Evolutionary conservation across 1,140 invertebrate species (phyloP), one percentile per base, ranked within the genome.

Genomic region (Rhizoglyphus robini): DNA sequence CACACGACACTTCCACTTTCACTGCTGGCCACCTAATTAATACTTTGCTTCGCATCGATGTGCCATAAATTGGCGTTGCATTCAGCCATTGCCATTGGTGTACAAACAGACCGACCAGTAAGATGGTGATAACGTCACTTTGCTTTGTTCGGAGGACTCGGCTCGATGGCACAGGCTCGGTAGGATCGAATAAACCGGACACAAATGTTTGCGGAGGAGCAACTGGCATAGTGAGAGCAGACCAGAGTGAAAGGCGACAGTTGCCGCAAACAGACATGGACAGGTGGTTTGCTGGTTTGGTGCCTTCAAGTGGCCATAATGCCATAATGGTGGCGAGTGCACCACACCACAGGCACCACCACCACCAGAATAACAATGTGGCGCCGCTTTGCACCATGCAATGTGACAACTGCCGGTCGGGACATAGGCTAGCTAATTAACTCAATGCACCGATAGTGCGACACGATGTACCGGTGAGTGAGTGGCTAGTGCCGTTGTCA

Each of bases 231-330:
- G 31, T 11, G 23, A 8, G 51, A 15, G 23, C 41, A 46, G 41
- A n/a, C n/a, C n/a, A 27, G 51, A 54, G 23, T 15, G 23, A 32
- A 25, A 20, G 51, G 51, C 51, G 51, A 54, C 51, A 54, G 41
- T 46, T 46, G 41, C 41, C 15, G 41, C 41, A 54, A 54, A 54
- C 15, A 54, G 23, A 32, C 51, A 54, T 23, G 51, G 51, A 54
- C 51, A 54, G 51, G 51, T 54, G 51, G 51, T 54, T 54, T n/a
- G n/a, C n/a, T n/a, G n/a, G n/a, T n/a, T n/a, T n/a, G 8, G 51
- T 27, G 51, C 51, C 31, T 23, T 54, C 23, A 25, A 27, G 51
- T 32, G 23, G 51, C 51, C 23, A 46, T 23, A 54, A 25, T 54
- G 15, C 8, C 20, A 15, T 54, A 54, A 25, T 54, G 51, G 8